Evolutionary conservation across 2,797 vertebrate genomes (phyloP).

Genomic region (Pagetopsis macropterus): DNA sequence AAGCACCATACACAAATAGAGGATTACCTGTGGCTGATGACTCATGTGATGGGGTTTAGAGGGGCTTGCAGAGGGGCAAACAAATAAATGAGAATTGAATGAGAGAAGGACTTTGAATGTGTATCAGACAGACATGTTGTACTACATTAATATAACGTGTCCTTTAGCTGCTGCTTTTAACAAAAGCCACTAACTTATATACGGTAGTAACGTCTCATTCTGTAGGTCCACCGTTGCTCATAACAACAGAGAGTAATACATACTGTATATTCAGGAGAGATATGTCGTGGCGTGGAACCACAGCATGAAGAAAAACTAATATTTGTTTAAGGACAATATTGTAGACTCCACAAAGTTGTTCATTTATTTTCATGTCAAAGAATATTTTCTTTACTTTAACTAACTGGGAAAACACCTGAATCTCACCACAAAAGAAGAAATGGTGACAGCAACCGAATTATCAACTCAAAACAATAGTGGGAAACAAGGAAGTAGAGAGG

Average conservation of each 20-base stretch:
- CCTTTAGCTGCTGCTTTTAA: too few relatives aligned
- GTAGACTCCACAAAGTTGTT: background rate
- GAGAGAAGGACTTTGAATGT: background rate
- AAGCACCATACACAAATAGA: background rate
- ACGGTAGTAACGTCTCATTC: too few relatives aligned
- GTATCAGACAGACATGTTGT: background rate
- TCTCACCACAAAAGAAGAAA: background rate
- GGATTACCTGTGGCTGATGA: conserved; percentile 45
- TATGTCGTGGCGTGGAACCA: too few relatives aligned
- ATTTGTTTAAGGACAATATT: background rate
- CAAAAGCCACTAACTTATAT: too few relatives aligned
- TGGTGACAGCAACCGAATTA: background rate
- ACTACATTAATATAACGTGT: too few relatives aligned
- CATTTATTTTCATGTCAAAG: too few relatives aligned
- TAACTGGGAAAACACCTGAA: background rate
- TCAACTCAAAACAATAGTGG: background rate
- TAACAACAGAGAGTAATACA: background rate
- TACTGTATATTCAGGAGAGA: too few relatives aligned
- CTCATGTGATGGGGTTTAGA: conserved; percentile 67
- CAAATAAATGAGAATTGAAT: conserved; percentile 21
- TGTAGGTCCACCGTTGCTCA: background rate
- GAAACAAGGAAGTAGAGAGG: background rate
- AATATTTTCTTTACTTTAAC: too few relatives aligned
- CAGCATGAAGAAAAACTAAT: background rate
- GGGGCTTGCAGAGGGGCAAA: conserved; percentile 2